Evolutionary conservation across 2,797 vertebrate species (phyloP), one percentile per base, ranked within the genome.

Genomic region (Etheostoma perlongum): DNA sequence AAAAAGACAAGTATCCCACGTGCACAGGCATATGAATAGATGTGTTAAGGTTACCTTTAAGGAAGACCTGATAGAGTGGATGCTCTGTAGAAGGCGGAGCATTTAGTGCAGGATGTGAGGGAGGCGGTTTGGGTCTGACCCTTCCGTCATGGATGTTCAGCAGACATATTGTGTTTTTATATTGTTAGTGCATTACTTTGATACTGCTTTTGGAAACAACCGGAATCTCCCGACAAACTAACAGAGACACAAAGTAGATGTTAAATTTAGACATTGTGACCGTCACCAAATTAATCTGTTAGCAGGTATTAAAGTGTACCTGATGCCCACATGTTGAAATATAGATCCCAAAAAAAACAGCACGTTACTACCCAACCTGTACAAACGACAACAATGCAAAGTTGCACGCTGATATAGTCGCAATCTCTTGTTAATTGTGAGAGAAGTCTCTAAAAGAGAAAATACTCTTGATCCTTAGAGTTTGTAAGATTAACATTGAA

Each of bases 81-180:
- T 72, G 12, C 69, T 60, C 16, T 63, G 54, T 27, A 30, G 36
- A 44, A 90, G 91, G 87, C 57, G 74, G 78, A 48, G 77, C 76
- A 3, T 78, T 52, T 16, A 15, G 69, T 4, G 69, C 90, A 94
- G 91, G 93, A 93, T 92, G 92, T 83, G 72, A 90, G 83, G 89
- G 83, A 89, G 88, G 86, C 79, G 81, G 85, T 88, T 67, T 68
- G 64, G 19, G 69, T 83, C 58, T 19, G 51, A 74, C 57, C 63
- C 66, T 65, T 69, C 53, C 54, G 49, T 84, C 77, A 70, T 79
- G 67, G 78, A 88, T 74, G 80, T 75, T 58, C 72, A 75, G 74
- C 61, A 89, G 84, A 89, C 77, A 66, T 74, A 76, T 81, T 87
- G 74, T 79, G 51, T 59, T 78, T 86, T 74, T 47, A 59, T 9